Evolutionary conservation across 2,113 vertebrate species (phyloP), one percentile per base, ranked within the genome.

Genomic region (Junco hyemalis): DNA sequence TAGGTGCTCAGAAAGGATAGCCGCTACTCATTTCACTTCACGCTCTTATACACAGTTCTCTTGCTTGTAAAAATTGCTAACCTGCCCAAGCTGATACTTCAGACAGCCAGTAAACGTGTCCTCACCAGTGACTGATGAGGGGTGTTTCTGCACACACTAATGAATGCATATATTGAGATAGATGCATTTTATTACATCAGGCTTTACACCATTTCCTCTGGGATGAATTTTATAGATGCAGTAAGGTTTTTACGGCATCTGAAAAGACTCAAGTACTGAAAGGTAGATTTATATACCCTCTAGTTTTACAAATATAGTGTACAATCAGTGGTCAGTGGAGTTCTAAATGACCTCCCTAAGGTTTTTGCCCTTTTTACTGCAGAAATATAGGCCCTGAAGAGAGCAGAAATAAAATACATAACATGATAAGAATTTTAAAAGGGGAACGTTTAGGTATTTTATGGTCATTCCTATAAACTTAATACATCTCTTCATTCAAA

Each of bases 221-320:
- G 70, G 63, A 48, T 61, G 28, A 69, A 36, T 85, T 97, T 96
- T 88, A 93, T 76, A 85, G 93, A n/a, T 0, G 5, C 51, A 68
- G 36, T 71, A 88, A 92, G 69, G 79, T 69, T 92, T 96, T 96
- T 91, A 61, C 28, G 54, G 51, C 83, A 71, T 72, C 36, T 81
- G 83, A 91, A 94, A 90, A 74, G 77, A 64, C 20, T 78, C 84
- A 18, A 57, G 69, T 54, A 60, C 38, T 63, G 68, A 87, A 88
- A 91, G 23, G 31, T 21, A 71, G 59, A 92, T 93, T 93, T 92
- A 91, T 59, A 42, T 14, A 40, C 51, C 8, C 36, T 54, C 31
- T 60, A 11, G 22, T 66, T 88, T 90, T 71, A 81, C 44, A 86
- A 86, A 83, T 50, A 64, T 1, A 2, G 35, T 56, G 12, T 92